Evolutionary conservation across 2,888 invertebrate genomes (phyloP), one percentile per base, ranked within the genome.

Genomic region (Microplitis manilae): DNA sequence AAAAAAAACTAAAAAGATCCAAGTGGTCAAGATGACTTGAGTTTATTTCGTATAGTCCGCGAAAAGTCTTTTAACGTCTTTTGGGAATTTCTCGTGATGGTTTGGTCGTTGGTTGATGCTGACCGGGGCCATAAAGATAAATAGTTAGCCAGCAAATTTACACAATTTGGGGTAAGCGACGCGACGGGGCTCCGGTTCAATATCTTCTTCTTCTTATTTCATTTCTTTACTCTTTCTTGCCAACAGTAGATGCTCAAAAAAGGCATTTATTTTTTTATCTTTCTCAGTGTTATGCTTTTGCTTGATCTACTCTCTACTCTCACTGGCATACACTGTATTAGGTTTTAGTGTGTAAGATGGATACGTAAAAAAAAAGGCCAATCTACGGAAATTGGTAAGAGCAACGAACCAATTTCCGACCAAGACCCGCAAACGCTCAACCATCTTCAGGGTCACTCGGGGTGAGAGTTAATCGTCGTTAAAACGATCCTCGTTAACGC

Each of bases 401-500:
- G 84, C 86, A 86, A 85, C 87, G 85, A 87, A 87, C 87, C 88
- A 88, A 88, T 88, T 88, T 87, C 85, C 84, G 85, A 81, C 74
- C 75, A 65, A 78, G 72, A 83, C 84, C 83, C 83, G 86, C 85
- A 87, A 87, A 86, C 84, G 85, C 83, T 84, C 84, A 85, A 83
- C 85, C 85, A 83, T 77, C 67, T 67, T 61, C 71, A 85, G 84
- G 88, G 88, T 88, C 86, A 88, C 84, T 81, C 83, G 73, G 85
- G 84, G 75, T 84, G 85, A 86, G 88, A 87, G 87, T 88, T 88
- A 89, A 89, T 89, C 87, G 87, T 83, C 86, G 87, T 86, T 87
- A 87, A 89, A 89, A 87, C 84, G 88, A 88, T 86, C 85, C 89
- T 89, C 89, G 90, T 90, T 90, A 89, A 88, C 89, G 88, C 86